Base-by-base conservation (phyloP, 2,113 vertebrate species). In the Lipotes vexillifer region DNA sequence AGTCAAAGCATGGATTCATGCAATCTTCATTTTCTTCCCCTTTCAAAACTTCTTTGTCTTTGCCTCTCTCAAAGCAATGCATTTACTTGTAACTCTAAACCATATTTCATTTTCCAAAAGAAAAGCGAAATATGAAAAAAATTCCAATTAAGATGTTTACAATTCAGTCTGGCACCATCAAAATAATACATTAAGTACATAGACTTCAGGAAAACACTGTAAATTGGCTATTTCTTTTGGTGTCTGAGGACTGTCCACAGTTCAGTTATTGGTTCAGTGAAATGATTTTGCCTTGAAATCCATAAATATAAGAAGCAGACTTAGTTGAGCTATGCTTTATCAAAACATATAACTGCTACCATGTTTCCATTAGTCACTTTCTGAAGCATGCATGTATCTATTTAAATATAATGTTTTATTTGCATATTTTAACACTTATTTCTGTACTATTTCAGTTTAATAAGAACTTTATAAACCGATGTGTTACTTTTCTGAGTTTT, bases 101-200 rank as follows among this genome's bases (percentile, higher is more conserved):
- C 3, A 9, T 15, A n/a, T 69, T 80, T 38, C 25, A 92, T 71
- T 77, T 95, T 74, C n/a, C 13, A 49, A 57, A 93, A 44, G 57
- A 59, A 91, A 91, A 46, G 41, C 38, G 38, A 93, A 94, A 91
- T 86, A 78, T 52, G 25, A 93, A 96, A 83, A 85, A 86, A 85
- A 80, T 75, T 97, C 72, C 88, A 96, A 91, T 93, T 97, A 89
- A 88, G 83, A 55, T 90, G 31, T 88, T 96, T 93, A 71, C 74
- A 91, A 68, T 57, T 46, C 82, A 95, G 94, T 72, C 46, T 95
- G 96, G 94, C 66, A 94, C 25, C 74, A 85, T 69, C 75, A 80
- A 82, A 97, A 75, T 90, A 95, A 92, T 25, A 66, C 12, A 94
- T 78, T 86, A 72, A 77, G 38, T 59, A 33, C 20, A 77, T 8